These are phyloP conservation scores for zebrafish (Danio rerio) DNA, from an alignment of 2,113 vertebrate species.

Conservation along the genomic window GRCz12tu NC_133179.1:25427001-25427500, in stretches of 20 bases:
- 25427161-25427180: background rate
- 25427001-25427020: too few relatives aligned
- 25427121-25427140: background rate
- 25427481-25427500: too few relatives aligned
- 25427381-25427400: constrained; percentile 51
- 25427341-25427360: background rate
- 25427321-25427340: too few relatives aligned
- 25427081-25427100: constrained; percentile 42
- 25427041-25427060: too few relatives aligned
- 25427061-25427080: background rate
- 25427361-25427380: constrained; percentile 47
- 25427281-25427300: constrained; percentile 5
- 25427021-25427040: too few relatives aligned
- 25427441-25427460: constrained; percentile 46
- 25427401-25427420: constrained; percentile 55
- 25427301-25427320: too few relatives aligned
- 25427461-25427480: constrained; percentile 36
- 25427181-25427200: background rate
- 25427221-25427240: constrained; percentile 7
- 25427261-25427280: constrained; percentile 32
- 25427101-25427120: background rate
- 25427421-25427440: constrained; percentile 43
- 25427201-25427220: background rate
- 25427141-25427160: background rate
- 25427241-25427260: background rate